Evolutionary conservation across 2,888 invertebrate species (phyloP), one percentile per base, ranked within the genome.

Genomic region (Coremacera marginata): DNA sequence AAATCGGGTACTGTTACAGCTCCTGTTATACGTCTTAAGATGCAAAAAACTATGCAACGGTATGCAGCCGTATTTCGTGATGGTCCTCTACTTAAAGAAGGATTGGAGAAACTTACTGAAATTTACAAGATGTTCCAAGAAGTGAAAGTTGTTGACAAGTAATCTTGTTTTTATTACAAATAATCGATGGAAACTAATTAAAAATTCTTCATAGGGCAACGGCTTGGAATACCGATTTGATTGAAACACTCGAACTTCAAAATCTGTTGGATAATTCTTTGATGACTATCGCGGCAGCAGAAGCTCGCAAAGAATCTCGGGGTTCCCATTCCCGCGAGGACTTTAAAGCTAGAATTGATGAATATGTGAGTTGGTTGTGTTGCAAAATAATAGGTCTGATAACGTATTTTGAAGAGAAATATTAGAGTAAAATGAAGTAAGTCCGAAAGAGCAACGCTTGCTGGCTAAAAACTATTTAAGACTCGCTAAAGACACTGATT

Each of bases 321-420:
- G 99, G 99, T 5, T 99, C 99, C n/a, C 99, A 99, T 89, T 98
- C 99, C 0, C 91, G 99, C 22, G 99, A 99, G 89, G 99, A 99
- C 91, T 99, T 94, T 90, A 96, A 96, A 90, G 91, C 91, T 0
- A 91, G 98, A 76, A 89, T 95, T 70, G 99, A 99, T 89, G 99
- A 99, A 90, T 95, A 91, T 84, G 98, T 89, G 83, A 84, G 84
- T 78, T 5, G 3, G 3, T 37, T 37, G 5, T 37, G 3, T 8
- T 37, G 5, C 5, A 37, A 37, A 37, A 37, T 37, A 37, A n/a
- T n/a, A n/a, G 31, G 31, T 8, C 37, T 37, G 11, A 2, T 52
- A 14, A 16, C 7, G 22, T n/a, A 25, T 63, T 31, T 22, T 31
- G n/a, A n/a, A n/a, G n/a, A n/a, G n/a, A n/a, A n/a, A n/a, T n/a